Conservation (phyloP, 2,888 invertebrate genomes). For the Melanostoma mellinum region DNA sequence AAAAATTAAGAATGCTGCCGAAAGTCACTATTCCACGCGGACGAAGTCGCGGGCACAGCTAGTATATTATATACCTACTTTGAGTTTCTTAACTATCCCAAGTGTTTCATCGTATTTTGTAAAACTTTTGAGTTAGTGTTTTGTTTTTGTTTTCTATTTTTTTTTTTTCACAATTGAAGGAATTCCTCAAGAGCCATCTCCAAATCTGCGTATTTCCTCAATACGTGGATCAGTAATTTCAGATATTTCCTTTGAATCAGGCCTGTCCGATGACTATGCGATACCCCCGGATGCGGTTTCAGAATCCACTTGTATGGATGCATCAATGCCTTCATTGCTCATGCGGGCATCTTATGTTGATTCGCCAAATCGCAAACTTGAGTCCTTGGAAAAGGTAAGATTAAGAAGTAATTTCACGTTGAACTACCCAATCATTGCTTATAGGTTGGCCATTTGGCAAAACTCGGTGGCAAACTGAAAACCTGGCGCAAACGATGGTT, state of each 20-base stretch:
- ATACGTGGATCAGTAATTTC: conserved; percentile 83
- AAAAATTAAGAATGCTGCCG: too few relatives aligned
- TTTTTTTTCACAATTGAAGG: conserved; percentile 43
- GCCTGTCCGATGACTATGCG: conserved; percentile 97
- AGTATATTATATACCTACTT: too few relatives aligned
- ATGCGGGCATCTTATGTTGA: conserved; percentile 85
- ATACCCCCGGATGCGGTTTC: conserved; percentile 97
- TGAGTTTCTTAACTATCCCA: too few relatives aligned
- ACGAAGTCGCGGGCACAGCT: too few relatives aligned
- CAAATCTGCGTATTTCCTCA: conserved; percentile 77
- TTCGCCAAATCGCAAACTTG: conserved; percentile 85
- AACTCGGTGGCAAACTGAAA: conserved; percentile 96
- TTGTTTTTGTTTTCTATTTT: conserved; percentile 16
- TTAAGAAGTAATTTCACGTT: neutral
- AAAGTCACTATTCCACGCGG: too few relatives aligned
- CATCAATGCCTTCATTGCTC: conserved; percentile 87
- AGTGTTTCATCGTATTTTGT: neutral
- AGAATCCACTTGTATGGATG: conserved; percentile 90
- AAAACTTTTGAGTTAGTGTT: neutral
- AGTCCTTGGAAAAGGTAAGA: conserved; percentile 91
- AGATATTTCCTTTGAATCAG: conserved; percentile 96
- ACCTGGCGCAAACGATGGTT: conserved; percentile 99
- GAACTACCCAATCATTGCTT: neutral
- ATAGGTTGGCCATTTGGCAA: conserved; percentile 90
- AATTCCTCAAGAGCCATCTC: conserved; percentile 62